Conservation (phyloP, 2,113 vertebrate species). For the Xenopus laevis region DNA sequence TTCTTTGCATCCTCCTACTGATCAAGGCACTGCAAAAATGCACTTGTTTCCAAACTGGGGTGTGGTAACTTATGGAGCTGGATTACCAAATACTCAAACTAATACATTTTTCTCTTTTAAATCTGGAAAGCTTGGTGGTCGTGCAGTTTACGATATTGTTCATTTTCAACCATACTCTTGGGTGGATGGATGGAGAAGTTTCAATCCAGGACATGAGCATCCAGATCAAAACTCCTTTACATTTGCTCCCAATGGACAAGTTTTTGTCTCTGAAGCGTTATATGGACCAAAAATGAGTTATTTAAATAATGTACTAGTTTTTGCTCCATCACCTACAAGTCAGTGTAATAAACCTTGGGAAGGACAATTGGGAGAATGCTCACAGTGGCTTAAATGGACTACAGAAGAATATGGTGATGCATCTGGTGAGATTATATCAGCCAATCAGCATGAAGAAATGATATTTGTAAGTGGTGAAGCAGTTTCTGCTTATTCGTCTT, state of each 20-base stretch:
- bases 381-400: constrained; percentile 92
- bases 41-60: constrained; percentile 96
- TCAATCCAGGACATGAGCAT: constrained; percentile 95
- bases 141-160: constrained; percentile 93
- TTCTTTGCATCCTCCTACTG: constrained; percentile 70
- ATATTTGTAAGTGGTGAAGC: constrained; percentile 93
- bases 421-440: constrained; percentile 81
- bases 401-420: constrained; percentile 80
- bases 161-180: constrained; percentile 90
- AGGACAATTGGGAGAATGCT: constrained; percentile 92
- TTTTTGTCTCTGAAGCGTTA: constrained; percentile 95
- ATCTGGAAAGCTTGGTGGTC: constrained; percentile 89
- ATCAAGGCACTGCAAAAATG: constrained; percentile 75
- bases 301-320: constrained; percentile 92
- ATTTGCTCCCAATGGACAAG: constrained; percentile 94
- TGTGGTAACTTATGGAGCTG: constrained; percentile 91
- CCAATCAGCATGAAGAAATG: constrained; percentile 78
- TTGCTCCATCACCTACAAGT: constrained; percentile 86
- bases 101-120: constrained; percentile 97
- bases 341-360: constrained; percentile 95
- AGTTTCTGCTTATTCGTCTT: constrained; percentile 77
- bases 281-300: constrained; percentile 94
- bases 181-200: constrained; percentile 94
- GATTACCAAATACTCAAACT: constrained; percentile 74
- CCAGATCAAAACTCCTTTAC: constrained; percentile 98